Evolutionary conservation across 2,113 vertebrate species (phyloP).

Genomic region (Neodontobutis hainanensis): DNA sequence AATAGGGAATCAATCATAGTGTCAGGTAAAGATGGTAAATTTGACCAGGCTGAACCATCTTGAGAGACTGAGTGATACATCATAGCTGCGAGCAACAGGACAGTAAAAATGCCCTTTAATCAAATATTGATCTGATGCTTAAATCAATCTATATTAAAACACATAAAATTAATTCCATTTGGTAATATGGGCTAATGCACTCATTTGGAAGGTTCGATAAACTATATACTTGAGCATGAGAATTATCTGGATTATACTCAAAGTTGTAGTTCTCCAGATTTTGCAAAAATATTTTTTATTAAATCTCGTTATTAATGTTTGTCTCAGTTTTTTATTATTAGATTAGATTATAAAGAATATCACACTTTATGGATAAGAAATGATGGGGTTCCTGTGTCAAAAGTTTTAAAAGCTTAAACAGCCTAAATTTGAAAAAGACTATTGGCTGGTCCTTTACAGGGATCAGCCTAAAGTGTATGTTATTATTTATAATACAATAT

Average conservation of each 20-base stretch:
- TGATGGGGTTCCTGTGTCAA: slow-evolving; percentile 21
- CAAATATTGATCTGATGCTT: slow-evolving; percentile 70
- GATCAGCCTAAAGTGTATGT: background rate
- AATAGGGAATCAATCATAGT: slow-evolving; percentile 77
- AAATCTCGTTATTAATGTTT: no score
- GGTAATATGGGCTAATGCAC: slow-evolving; percentile 13
- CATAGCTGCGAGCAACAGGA: slow-evolving; percentile 60
- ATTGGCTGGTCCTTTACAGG: no score
- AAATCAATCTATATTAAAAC: slow-evolving; percentile 62
- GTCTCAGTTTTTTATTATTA: no score
- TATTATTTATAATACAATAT: background rate
- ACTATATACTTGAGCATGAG: background rate
- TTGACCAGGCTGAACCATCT: slow-evolving; percentile 69
- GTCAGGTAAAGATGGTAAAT: slow-evolving; percentile 74
- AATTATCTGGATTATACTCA: background rate
- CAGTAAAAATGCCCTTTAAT: slow-evolving; percentile 72
- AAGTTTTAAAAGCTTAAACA: slow-evolving; percentile 16
- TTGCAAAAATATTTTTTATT: no score
- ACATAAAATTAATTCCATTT: slow-evolving; percentile 29
- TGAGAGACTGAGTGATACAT: slow-evolving; percentile 66
- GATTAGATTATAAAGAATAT: no score
- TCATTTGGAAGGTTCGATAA: slow-evolving; percentile 19
- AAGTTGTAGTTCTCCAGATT: slow-evolving; percentile 11
- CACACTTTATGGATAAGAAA: slow-evolving; percentile 4
- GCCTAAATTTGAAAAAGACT: slow-evolving; percentile 13